Evolutionary conservation across 2,113 vertebrate species (phyloP).

Genomic region (Cheirogaleus medius): DNA sequence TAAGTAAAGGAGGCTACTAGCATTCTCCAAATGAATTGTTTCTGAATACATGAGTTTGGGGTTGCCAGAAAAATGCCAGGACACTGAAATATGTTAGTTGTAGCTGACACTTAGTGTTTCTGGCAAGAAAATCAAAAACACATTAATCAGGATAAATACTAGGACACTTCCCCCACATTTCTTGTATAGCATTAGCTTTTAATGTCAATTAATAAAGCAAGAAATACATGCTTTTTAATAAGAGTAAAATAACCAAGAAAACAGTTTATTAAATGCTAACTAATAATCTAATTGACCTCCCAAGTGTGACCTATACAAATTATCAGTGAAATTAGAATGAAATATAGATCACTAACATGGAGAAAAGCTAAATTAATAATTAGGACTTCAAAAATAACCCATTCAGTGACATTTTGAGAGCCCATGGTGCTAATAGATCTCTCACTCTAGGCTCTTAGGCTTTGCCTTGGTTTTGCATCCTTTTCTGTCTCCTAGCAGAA

Average conservation of each 20-base stretch:
- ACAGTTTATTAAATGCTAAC: not conserved
- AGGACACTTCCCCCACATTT: not conserved
- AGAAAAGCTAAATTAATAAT: not conserved
- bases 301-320: not conserved
- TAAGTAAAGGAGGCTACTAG: not conserved
- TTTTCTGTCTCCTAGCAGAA: not conserved
- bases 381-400: not conserved
- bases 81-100: not conserved
- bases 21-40: not conserved
- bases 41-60: not conserved
- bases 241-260: not conserved
- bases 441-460: not conserved
- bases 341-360: not conserved
- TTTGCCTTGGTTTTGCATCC: not conserved
- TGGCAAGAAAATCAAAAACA: conserved; percentile 35
- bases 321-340: conserved; percentile 19
- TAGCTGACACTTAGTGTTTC: not conserved
- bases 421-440: not conserved
- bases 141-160: not conserved
- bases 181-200: not conserved
- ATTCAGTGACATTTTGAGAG: not conserved
- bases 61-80: not conserved
- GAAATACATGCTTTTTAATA: not conserved
- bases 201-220: conserved; percentile 52
- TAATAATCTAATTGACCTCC: not conserved